Conservation (phyloP, 1,140 invertebrate genomes). For the Drosophila bocki region DNA sequence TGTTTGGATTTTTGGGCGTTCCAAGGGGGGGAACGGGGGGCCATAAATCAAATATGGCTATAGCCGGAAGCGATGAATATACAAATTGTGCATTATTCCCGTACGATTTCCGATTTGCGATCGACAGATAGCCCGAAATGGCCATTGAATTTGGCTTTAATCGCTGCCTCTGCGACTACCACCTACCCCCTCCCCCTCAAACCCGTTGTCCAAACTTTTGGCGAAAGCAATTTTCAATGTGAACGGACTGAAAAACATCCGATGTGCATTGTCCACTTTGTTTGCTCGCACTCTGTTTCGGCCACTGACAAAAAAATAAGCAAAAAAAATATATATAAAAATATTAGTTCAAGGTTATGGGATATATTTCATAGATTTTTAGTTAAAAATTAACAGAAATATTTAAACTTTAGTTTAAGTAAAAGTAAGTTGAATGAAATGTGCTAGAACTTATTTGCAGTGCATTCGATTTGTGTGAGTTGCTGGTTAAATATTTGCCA, state of each 20-base stretch:
- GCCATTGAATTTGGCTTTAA: slow-evolving; percentile 47
- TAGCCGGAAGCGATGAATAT: slow-evolving; percentile 38
- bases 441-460: neutral
- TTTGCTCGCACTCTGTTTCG: slow-evolving; percentile 18
- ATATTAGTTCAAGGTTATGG: neutral
- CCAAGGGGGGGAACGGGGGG: neutral
- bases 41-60: slow-evolving; percentile 40
- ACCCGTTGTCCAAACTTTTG: slow-evolving; percentile 29
- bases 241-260: slow-evolving; percentile 28
- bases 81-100: slow-evolving; percentile 47
- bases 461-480: slow-evolving; percentile 28
- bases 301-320: slow-evolving; percentile 7
- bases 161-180: slow-evolving; percentile 1
- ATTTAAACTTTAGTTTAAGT: neutral
- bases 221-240: slow-evolving; percentile 63
- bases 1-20: slow-evolving; percentile 17
- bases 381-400: fast-evolving
- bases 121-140: slow-evolving; percentile 39
- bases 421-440: neutral
- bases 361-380: too few relatives aligned
- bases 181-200: neutral
- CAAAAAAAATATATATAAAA: neutral
- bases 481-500: slow-evolving; percentile 65
- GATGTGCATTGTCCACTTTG: slow-evolving; percentile 52
- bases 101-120: slow-evolving; percentile 67